Evolutionary conservation across 2,888 invertebrate genomes (phyloP), one percentile per base, ranked within the genome.

Genomic region (Scaptodrosophila latifasciaeformis): DNA sequence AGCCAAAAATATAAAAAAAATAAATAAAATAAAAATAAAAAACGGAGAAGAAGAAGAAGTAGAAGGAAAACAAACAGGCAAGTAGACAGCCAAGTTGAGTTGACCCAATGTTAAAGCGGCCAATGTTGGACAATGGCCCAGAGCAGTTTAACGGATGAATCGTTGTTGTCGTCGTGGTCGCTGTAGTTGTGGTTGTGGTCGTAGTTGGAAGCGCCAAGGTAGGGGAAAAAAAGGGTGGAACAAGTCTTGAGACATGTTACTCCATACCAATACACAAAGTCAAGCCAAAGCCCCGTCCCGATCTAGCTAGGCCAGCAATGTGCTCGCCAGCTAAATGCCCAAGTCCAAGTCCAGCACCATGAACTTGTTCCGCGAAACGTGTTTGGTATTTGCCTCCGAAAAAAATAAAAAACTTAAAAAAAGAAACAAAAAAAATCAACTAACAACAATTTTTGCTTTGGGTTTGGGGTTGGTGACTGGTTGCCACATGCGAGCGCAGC

Each of bases 291-390:
- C n/a, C n/a, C n/a, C 42, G 53, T 39, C 52, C 42, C 44, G 53
- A 54, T n/a, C 13, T 34, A 12, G 34, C 34, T 44, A 54, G 49
- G 55, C 52, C 21, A 55, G 34, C 34, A 52, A 62, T 62, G 55
- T 60, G 49, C 52, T 53, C 13, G 47, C 37, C n/a, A 19, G 52
- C 47, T 57, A 48, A 48, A 54, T 52, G 65, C 47, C 50, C 29
- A 43, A 46, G 53, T 35, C 43, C 47, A 30, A 29, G 47, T 48
- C 24, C 44, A 40, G 52, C 65, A 65, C 55, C 72, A 35, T 72
- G 76, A 72, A 72, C 76, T 72, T 76, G 76, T 74, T 76, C 72
- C 65, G 57, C 72, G 59, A 74, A 74, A 74, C 72, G 72, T 76
- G 72, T 74, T 74, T 76, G 67, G 56, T 59, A 63, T 69, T 68